A percentile compares a stretch with the other conserved stretches of the same genome.
Conservation (phyloP, 2,888 invertebrate genomes). For the Notocelia uddmanniana region DNA sequence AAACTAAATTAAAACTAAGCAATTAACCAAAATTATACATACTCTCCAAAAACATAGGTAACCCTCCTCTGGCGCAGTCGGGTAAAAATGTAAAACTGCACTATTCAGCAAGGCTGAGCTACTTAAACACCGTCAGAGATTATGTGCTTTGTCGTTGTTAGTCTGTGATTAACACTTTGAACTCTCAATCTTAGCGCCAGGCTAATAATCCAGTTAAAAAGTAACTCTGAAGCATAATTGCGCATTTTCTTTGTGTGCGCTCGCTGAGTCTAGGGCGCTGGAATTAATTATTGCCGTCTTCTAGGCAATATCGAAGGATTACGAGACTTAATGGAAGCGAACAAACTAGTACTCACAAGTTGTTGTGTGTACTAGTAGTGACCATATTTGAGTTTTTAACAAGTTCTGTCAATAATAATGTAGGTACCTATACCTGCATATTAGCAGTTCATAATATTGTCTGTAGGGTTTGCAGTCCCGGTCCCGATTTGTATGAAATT, state of each 20-base stretch:
- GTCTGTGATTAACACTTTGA: constrained; percentile 8
- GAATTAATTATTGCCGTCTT: constrained; percentile 29
- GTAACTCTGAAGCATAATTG: constrained; percentile 31
- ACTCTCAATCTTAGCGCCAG: neutral
- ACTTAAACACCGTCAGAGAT: neutral
- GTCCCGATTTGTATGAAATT: too few species aligned
- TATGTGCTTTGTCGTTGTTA: constrained; percentile 1
- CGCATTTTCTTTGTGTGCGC: constrained; percentile 36
- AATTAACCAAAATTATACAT: too few species aligned
- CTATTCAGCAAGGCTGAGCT: neutral
- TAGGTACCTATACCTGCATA: too few species aligned
- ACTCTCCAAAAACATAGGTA: too few species aligned
- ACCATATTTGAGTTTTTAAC: too few species aligned
- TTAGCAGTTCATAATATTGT: too few species aligned
- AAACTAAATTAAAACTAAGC: too few species aligned
- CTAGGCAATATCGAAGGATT: constrained; percentile 19
- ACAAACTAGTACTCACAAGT: neutral
- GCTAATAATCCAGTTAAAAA: constrained; percentile 32
- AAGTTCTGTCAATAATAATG: too few species aligned
- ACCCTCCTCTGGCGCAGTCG: too few species aligned
- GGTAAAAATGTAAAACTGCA: neutral
- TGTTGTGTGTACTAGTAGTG: too few species aligned
- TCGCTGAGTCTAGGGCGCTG: constrained; percentile 14
- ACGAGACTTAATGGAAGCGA: constrained; percentile 2
- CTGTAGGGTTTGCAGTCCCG: too few species aligned